phyloP scores from a whole-genome alignment of 2,113 vertebrate genomes.

The Alligator sinensis region DNA sequence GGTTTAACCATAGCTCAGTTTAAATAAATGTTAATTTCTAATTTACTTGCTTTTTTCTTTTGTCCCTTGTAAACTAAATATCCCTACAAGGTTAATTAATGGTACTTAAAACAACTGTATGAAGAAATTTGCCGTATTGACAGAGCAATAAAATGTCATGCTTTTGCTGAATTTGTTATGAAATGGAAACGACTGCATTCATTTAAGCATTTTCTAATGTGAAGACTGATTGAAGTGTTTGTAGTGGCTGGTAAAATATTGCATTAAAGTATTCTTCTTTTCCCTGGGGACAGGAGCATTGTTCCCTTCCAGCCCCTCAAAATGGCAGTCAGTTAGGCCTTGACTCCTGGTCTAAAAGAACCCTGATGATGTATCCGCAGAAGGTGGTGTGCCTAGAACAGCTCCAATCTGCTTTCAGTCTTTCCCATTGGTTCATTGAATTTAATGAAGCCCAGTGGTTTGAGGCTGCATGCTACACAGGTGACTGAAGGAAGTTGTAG shows the following conservation, averaged over 20 bases:
- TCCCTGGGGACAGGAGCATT: neutral
- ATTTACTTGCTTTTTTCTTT: slow-evolving; percentile 28
- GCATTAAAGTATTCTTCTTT: neutral
- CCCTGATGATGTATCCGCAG: neutral
- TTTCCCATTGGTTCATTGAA: neutral
- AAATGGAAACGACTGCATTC: neutral
- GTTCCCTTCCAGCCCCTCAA: neutral
- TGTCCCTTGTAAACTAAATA: slow-evolving; percentile 17
- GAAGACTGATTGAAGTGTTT: neutral
- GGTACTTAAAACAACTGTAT: slow-evolving; percentile 14
- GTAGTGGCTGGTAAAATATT: neutral
- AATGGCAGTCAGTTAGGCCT: neutral
- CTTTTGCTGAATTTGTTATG: neutral
- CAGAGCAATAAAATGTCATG: neutral
- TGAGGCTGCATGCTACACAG: neutral
- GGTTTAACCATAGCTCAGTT: neutral
- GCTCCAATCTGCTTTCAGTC: neutral
- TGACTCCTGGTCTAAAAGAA: neutral
- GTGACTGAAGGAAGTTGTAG: neutral
- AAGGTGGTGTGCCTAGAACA: neutral
- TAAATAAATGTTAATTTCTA: slow-evolving; percentile 20
- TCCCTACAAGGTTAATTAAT: slow-evolving; percentile 47
- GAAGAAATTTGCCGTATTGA: neutral
- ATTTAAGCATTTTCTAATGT: neutral
- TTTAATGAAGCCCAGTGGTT: neutral